Percentiles rank a stretch among this genome's conserved stretches.
phyloP scores from a whole-genome alignment of 2,797 vertebrate genomes.

The Chiropotes sagulatus region DNA sequence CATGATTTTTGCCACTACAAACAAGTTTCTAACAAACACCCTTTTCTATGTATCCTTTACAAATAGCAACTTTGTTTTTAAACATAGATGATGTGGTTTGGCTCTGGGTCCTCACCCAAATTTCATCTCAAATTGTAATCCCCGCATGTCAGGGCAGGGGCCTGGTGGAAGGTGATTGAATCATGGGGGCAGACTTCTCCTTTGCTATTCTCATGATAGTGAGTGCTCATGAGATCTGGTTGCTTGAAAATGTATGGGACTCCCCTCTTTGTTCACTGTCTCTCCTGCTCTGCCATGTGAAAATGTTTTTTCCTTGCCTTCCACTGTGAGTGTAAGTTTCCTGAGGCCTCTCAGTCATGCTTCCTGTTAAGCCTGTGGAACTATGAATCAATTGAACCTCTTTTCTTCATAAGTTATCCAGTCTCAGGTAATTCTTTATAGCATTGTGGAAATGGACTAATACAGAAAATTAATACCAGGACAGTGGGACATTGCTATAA shows the following conservation, averaged over 20 bases:
- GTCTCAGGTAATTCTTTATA: background rate
- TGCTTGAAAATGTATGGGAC: background rate
- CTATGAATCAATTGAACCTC: background rate
- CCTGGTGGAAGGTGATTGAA: background rate
- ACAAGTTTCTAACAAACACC: background rate
- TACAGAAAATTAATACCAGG: background rate
- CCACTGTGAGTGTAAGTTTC: background rate
- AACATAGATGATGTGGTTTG: background rate
- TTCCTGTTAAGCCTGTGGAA: background rate
- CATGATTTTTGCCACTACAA: background rate
- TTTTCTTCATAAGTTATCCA: background rate
- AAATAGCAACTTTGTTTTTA: background rate
- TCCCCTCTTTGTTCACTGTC: background rate
- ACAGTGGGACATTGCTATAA: background rate
- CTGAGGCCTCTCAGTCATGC: background rate
- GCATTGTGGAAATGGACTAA: background rate
- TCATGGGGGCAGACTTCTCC: background rate
- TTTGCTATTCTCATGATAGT: background rate
- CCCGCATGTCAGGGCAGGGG: background rate
- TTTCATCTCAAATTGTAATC: background rate
- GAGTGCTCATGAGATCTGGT: background rate
- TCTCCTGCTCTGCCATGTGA: background rate
- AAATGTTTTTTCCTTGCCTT: background rate
- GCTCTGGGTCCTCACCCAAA: background rate
- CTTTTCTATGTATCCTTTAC: background rate